phyloP scores from a whole-genome alignment of 2,888 invertebrate genomes.

The Patella ulyssiponensis region DNA sequence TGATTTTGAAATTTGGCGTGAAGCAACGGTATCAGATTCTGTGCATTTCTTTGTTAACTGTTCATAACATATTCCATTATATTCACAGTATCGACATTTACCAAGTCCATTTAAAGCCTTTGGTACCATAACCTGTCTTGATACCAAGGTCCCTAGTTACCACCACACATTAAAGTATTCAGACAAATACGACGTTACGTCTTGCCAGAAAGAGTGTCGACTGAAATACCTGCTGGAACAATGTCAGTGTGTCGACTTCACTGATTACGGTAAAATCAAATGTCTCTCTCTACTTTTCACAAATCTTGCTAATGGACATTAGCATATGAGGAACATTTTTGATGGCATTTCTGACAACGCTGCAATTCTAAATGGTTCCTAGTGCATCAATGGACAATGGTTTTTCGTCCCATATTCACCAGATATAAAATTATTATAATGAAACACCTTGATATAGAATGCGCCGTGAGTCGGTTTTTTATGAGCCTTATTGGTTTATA shows the following conservation, averaged over 20 bases:
- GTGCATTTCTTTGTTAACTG: neutral
- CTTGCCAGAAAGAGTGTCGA: neutral
- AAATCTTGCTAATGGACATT: too few species aligned
- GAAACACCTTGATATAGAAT: too few species aligned
- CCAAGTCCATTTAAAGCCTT: conserved; percentile 15
- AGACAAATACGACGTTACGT: neutral
- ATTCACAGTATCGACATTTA: neutral
- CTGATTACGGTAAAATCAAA: neutral
- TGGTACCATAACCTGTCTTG: conserved; percentile 10
- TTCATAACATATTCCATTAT: neutral
- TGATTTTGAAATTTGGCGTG: too few species aligned
- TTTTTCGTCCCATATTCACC: too few species aligned
- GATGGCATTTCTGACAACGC: too few species aligned
- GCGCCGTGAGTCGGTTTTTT: too few species aligned
- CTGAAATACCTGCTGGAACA: neutral
- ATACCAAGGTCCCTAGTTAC: neutral
- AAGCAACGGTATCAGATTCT: neutral
- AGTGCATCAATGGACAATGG: too few species aligned
- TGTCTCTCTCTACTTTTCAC: too few species aligned
- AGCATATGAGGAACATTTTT: too few species aligned
- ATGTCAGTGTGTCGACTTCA: neutral
- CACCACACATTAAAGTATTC: neutral
- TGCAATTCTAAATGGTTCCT: too few species aligned
- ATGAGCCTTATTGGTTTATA: too few species aligned
- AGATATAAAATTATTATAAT: too few species aligned